Conservation (phyloP, 2,888 invertebrate genomes). For the Aethes cnicana region DNA sequence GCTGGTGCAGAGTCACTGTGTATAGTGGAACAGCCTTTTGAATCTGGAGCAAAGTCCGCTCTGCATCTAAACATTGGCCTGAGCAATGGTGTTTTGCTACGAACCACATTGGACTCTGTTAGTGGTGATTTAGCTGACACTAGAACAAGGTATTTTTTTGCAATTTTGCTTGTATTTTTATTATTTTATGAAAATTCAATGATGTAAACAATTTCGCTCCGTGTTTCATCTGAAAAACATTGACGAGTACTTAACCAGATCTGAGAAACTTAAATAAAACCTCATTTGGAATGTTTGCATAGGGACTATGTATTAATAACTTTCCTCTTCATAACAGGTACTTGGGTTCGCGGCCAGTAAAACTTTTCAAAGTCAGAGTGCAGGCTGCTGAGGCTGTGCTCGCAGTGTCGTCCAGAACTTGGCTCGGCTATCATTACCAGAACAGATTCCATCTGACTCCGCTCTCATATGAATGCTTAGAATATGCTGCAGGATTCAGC, state of each 20-base stretch:
- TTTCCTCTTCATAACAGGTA: conserved; percentile 77
- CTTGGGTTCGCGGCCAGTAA: conserved; percentile 96
- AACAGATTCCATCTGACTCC: conserved; percentile 97
- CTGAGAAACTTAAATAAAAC: conserved; percentile 50
- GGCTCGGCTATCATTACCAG: conserved; percentile 99
- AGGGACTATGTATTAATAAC: background rate
- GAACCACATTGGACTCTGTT: conserved; percentile 97
- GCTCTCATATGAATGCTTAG: conserved; percentile 96
- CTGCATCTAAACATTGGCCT: conserved; percentile 98
- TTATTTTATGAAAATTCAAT: conserved; percentile 44
- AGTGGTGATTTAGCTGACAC: conserved; percentile 99
- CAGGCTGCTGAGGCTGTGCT: conserved; percentile 98
- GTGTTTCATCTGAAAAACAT: conserved; percentile 84
- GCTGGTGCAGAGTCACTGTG: conserved; percentile 98
- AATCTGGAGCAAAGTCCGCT: conserved; percentile 86
- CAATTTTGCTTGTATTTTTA: background rate
- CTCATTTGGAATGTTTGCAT: background rate
- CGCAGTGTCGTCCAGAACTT: conserved; percentile 98
- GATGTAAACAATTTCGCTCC: conserved; percentile 75
- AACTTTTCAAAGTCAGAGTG: conserved; percentile 96
- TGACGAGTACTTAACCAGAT: conserved; percentile 81
- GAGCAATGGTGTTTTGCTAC: conserved; percentile 96
- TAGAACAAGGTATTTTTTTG: conserved; percentile 86
- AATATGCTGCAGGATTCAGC: conserved; percentile 98
- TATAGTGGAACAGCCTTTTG: conserved; percentile 92